phyloP scores from a whole-genome alignment of 2,888 invertebrate genomes.

The Sepiola atlantica region DNA sequence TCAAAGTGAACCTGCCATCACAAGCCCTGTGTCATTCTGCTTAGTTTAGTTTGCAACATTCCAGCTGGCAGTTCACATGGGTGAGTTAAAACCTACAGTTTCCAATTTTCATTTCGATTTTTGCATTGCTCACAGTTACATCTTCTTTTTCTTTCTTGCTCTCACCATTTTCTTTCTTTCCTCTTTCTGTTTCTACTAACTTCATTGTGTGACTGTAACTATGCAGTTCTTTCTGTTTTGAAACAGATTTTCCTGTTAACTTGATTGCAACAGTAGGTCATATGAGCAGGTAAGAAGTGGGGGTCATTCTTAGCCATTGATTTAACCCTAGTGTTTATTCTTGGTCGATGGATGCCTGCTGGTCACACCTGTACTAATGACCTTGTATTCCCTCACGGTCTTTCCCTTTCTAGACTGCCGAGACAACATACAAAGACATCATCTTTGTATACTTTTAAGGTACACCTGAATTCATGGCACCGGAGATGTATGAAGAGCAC shows the following conservation, averaged over 20 bases:
- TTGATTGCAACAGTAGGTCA: slow-evolving; percentile 44
- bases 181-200: slow-evolving; percentile 5
- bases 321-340: slow-evolving; percentile 44
- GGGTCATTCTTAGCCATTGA: slow-evolving; percentile 45
- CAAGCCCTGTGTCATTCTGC: slow-evolving; percentile 47
- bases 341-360: slow-evolving; percentile 41
- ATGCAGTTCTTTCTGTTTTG: slow-evolving; percentile 48
- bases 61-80: slow-evolving; percentile 39
- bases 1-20: slow-evolving; percentile 44
- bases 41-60: slow-evolving; percentile 43
- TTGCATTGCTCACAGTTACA: background rate
- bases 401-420: slow-evolving; percentile 61
- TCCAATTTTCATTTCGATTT: slow-evolving; percentile 33
- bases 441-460: slow-evolving; percentile 77
- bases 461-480: slow-evolving; percentile 97
- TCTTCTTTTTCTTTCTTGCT: slow-evolving; percentile 8
- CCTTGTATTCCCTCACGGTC: slow-evolving; percentile 54
- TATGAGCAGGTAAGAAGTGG: slow-evolving; percentile 44
- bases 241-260: slow-evolving; percentile 46
- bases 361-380: slow-evolving; percentile 52
- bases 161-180: background rate
- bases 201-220: slow-evolving; percentile 46
- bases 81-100: slow-evolving; percentile 46
- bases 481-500: slow-evolving; percentile 99
- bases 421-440: slow-evolving; percentile 57